A percentile compares a stretch with the other conserved stretches of the same genome.
phyloP scores from a whole-genome alignment of 2,113 vertebrate genomes.

The Macaca mulatta region DNA sequence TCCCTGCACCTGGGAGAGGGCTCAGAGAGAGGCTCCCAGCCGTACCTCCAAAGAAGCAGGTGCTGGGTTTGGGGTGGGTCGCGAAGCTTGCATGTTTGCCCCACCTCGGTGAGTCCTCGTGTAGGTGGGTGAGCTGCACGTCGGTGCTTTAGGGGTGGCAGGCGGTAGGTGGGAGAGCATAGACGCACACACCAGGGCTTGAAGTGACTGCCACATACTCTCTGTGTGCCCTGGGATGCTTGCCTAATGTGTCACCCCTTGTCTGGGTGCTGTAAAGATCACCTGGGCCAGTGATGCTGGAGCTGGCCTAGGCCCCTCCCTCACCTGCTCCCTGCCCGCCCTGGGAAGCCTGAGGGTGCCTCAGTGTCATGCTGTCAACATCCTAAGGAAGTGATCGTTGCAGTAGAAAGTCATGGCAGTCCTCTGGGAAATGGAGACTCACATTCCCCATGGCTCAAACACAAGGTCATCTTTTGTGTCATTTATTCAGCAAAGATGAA shows the following conservation, averaged over 20 bases:
- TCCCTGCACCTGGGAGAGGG: neutral
- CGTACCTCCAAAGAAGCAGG: neutral
- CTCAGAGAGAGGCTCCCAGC: neutral
- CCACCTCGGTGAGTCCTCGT: neutral
- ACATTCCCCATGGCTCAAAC: neutral
- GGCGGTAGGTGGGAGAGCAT: neutral
- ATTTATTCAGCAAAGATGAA: neutral
- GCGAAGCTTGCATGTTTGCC: neutral
- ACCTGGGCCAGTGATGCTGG: neutral
- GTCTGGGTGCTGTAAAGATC: neutral
- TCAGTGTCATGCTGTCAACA: accelerated
- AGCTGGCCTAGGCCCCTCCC: neutral
- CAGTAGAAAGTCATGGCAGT: accelerated
- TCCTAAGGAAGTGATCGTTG: accelerated
- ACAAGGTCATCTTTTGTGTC: neutral
- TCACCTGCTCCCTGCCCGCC: neutral
- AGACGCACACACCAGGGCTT: neutral
- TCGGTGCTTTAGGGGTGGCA: neutral
- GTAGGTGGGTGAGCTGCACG: neutral
- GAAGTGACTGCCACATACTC: accelerated
- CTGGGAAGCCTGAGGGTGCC: neutral
- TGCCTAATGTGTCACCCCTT: neutral
- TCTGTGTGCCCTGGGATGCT: neutral
- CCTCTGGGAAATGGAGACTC: neutral
- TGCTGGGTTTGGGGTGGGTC: too few relatives aligned